Conservation (phyloP, 2,113 vertebrate species). For the Mugil cephalus region DNA sequence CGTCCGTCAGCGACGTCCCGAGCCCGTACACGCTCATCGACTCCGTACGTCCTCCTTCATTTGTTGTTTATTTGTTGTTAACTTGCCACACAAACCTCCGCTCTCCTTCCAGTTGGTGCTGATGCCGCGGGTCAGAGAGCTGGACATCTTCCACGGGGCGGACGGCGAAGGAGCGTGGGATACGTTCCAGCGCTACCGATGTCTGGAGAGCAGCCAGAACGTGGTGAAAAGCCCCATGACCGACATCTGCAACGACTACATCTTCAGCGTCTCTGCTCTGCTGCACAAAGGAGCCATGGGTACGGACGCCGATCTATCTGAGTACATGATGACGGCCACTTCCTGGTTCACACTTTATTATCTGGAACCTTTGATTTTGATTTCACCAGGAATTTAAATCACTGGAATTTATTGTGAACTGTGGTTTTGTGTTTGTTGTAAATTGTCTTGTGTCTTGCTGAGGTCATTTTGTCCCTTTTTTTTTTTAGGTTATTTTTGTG, state of each 20-base stretch:
- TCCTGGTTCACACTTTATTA: too few species aligned
- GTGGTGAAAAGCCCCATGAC: slow-evolving; percentile 95
- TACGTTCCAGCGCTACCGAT: slow-evolving; percentile 95
- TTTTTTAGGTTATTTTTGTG: too few species aligned
- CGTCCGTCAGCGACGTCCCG: slow-evolving; percentile 80
- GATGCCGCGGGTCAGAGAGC: slow-evolving; percentile 91
- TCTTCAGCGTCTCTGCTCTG: slow-evolving; percentile 95
- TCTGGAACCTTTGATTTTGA: too few species aligned
- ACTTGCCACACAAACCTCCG: not conserved
- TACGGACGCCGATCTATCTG: too few species aligned
- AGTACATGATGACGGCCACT: too few species aligned
- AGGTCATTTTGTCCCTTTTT: too few species aligned
- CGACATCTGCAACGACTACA: slow-evolving; percentile 92
- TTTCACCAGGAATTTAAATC: too few species aligned
- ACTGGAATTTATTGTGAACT: too few species aligned
- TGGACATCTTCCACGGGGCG: slow-evolving; percentile 92
- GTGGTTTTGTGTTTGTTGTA: not conserved
- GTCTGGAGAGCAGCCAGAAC: slow-evolving; percentile 94
- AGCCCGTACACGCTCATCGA: slow-evolving; percentile 93
- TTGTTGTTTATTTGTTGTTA: too few species aligned
- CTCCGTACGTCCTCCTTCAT: too few species aligned
- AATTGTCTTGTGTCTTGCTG: not conserved
- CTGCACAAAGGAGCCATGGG: slow-evolving; percentile 91
- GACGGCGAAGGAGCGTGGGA: slow-evolving; percentile 91
- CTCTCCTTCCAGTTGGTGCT: slow-evolving; percentile 88